Base-by-base conservation (phyloP, 2,797 vertebrate species). In the Platalea minor region DNA sequence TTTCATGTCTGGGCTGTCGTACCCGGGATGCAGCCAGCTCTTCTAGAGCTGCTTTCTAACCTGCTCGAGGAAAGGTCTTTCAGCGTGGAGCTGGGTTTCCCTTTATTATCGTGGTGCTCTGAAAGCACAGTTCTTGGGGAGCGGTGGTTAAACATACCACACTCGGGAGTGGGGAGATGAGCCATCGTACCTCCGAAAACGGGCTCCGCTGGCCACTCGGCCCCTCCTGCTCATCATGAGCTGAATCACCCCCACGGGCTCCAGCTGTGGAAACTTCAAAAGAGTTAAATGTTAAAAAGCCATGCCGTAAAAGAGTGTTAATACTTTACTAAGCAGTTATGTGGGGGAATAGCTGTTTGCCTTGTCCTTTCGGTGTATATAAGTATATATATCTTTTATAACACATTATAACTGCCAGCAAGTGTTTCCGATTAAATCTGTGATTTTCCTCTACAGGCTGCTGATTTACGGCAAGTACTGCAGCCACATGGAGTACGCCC, bases 401-500 rank as follows among this genome's bases (percentile, higher is more conserved):
- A 43, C 56, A 48, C 35, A n/a, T 85, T 70, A 9, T 73, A 94
- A 59, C 83, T 81, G 70, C 76, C 61, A 70, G 57, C 64, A 72
- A 97, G 95, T 95, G 96, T 91, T 96, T 97, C 92, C 19, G 39
- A 69, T 87, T 79, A 65, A 86, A 59, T 37, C 29, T 73, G 63
- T 84, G 65, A 35, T 92, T 89, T 89, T 53, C 10, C 60, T 43
- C 24, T 59, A 1, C 97, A 99, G 99, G 98, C 98, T 99, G 92
- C 96, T 99, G 97, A 99, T 99, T 97, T 99, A 99, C 2, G 99
- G 99, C n/a, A 99, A 99, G 85, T 99, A 99, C 98, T 99, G 99
- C 98, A 99, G 99, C 97, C 99, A 98, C 97, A 99, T 99, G 99
- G 99, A 99, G 46, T 98, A 98, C 0, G 99, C 99, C 41, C 99